Base-by-base conservation (phyloP, 2,888 invertebrate genomes). In the Aspidiotus rigidus region DNA sequence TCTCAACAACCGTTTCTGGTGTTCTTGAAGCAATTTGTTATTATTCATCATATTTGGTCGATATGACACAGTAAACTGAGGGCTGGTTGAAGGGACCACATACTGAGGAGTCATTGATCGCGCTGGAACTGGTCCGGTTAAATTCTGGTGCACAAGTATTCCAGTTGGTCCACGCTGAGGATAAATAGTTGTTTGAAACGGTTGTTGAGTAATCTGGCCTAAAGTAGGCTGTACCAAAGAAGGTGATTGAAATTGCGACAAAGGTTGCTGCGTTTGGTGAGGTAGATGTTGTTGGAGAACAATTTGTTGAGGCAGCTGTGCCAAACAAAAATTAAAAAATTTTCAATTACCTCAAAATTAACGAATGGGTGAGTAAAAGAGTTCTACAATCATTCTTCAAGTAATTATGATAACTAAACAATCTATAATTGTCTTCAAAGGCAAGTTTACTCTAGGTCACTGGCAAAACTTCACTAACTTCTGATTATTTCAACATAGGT, bases 1-100 rank as follows among this genome's bases (percentile, higher is more conserved):
- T 74, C 88, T 87, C 75, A 91, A 79, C 74, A 90, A 79, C 11
- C 90, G 83, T 71, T 79, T 79, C 72, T 87, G 83, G 64, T 86
- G 78, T 70, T 81, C 78, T 64, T 77, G 76, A 70, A 78, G 49
- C 15, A 44, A 53, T 53, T 53, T 53, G 53, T 15, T 15, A n/a
- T 39, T 61, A 61, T 28, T 28, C 28, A 16, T 17, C 70, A 72
- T 49, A n/a, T 49, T 49, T 49, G 10, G 49, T 49, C n/a, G 49
- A 2, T 49, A n/a, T n/a, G n/a, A 49, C 7, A 28, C 15, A 3
- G 28, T 57, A 60, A 53, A 63, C 63, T 42, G 57, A 13, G 62
- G 56, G 6, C 16, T 57, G 3, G 69, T 63, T 41, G 75, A 74
- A 7, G 72, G 67, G 15, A 71, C 64, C 11, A 67, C 70, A 62